Percentiles rank a stretch among this genome's conserved stretches.
phyloP scores from a whole-genome alignment of 2,113 vertebrate species.

The Anhinga anhinga region DNA sequence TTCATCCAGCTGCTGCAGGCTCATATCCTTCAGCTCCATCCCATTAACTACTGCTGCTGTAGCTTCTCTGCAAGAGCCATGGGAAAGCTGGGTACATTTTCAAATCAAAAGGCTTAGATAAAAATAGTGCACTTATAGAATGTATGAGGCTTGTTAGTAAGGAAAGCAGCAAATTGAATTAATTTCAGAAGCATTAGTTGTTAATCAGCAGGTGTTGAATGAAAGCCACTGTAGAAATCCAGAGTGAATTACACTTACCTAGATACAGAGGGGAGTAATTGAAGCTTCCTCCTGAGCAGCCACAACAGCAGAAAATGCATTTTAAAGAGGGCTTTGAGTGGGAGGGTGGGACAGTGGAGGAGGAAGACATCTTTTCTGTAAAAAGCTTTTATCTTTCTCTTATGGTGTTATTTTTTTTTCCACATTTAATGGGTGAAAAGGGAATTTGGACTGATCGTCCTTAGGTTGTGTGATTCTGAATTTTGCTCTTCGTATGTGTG shows the following conservation, averaged over 20 bases:
- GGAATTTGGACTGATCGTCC: background rate
- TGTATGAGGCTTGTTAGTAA: background rate
- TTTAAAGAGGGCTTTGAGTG: background rate
- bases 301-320: background rate
- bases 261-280: background rate
- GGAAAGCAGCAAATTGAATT: background rate
- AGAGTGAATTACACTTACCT: background rate
- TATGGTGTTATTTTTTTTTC: background rate
- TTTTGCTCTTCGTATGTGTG: background rate
- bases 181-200: background rate
- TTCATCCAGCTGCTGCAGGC: conserved; percentile 69
- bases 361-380: background rate
- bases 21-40: conserved; percentile 81
- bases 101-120: background rate
- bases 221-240: background rate
- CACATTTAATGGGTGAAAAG: background rate
- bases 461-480: accelerated
- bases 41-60: conserved; percentile 79
- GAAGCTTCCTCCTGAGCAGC: background rate
- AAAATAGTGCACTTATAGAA: accelerated
- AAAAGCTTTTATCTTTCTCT: background rate
- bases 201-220: background rate
- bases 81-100: background rate
- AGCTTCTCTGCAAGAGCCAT: conserved; percentile 63
- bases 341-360: background rate